Conservation (phyloP, 2,888 invertebrate genomes). For the Ichneumon xanthorius region DNA sequence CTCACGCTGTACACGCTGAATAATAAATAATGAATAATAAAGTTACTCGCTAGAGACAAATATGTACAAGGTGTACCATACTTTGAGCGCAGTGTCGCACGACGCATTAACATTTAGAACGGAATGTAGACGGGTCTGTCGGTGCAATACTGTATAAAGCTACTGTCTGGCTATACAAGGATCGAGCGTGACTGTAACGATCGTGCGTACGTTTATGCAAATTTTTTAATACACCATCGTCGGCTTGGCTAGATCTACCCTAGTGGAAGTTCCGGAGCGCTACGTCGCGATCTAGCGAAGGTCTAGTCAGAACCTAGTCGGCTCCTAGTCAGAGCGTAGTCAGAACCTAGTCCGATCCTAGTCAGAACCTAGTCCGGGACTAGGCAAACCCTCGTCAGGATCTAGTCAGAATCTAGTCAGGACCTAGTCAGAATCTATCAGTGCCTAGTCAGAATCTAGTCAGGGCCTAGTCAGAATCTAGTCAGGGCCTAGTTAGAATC, state of each 20-base stretch:
- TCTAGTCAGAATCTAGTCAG: too few relatives aligned
- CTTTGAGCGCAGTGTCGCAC: constrained; percentile 62
- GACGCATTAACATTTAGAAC: constrained; percentile 74
- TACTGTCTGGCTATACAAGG: constrained; percentile 21
- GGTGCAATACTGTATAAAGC: constrained; percentile 34
- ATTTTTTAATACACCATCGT: constrained; percentile 31
- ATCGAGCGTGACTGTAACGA: constrained; percentile 30
- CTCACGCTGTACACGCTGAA: constrained; percentile 58
- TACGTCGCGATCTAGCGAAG: too few relatives aligned
- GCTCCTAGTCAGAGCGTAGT: too few relatives aligned
- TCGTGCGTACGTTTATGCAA: constrained; percentile 44
- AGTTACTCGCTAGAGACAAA: constrained; percentile 65
- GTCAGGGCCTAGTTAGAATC: too few relatives aligned
- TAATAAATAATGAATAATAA: constrained; percentile 72
- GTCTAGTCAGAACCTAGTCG: too few relatives aligned
- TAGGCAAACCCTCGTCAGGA: too few relatives aligned
- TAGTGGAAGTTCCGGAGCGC: too few relatives aligned
- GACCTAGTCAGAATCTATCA: too few relatives aligned
- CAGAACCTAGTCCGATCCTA: too few relatives aligned
- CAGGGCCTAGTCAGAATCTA: too few relatives aligned
- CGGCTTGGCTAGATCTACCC: neutral
- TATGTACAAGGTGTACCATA: constrained; percentile 53
- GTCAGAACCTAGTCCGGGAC: too few relatives aligned
- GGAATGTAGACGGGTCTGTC: constrained; percentile 63
- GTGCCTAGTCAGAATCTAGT: too few relatives aligned